These are phyloP conservation scores for Danaus plexippus DNA, from an alignment of 1,140 invertebrate genomes.

Conservation along the genomic window DNA sequence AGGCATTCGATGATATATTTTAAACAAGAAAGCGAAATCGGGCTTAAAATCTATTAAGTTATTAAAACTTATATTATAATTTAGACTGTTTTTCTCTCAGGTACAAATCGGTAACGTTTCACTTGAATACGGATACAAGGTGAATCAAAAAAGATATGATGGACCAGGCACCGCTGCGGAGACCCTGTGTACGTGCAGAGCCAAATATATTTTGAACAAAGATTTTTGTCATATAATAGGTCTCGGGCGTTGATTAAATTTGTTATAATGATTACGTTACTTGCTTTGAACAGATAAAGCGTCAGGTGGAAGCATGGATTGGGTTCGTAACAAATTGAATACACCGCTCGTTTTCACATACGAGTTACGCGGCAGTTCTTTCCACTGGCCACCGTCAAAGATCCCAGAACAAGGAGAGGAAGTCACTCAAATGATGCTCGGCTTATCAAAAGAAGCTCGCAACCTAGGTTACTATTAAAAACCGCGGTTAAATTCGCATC, in stretches of 20 bases:
- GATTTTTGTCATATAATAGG: no score
- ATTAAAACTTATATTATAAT: background rate
- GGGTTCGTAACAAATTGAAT: conserved; percentile 77
- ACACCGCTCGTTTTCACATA: conserved; percentile 80
- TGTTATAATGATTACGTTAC: background rate
- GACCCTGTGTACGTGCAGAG: conserved; percentile 44
- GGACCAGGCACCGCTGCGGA: conserved; percentile 55
- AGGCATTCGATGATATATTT: background rate
- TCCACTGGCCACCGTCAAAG: conserved; percentile 50
- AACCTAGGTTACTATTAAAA: conserved; percentile 43
- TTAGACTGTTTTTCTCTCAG: conserved; percentile 26
- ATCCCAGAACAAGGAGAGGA: conserved; percentile 60
- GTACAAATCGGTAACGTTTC: conserved; percentile 50
- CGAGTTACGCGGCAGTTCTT: conserved; percentile 74
- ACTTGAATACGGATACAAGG: conserved; percentile 41
- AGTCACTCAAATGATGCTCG: conserved; percentile 57
- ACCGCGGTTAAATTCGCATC: background rate
- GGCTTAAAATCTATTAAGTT: background rate
- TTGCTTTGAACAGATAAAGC: conserved; percentile 56
- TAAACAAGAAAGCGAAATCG: background rate
- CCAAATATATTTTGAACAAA: background rate
- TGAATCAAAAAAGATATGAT: conserved; percentile 39
- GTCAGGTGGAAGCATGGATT: conserved; percentile 79
- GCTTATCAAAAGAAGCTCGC: conserved; percentile 39
- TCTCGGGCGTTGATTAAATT: no score